These are phyloP conservation scores for Kuschelorhynchus macadamiae DNA, from an alignment of 2,888 invertebrate species.

Conservation along the genomic window DNA sequence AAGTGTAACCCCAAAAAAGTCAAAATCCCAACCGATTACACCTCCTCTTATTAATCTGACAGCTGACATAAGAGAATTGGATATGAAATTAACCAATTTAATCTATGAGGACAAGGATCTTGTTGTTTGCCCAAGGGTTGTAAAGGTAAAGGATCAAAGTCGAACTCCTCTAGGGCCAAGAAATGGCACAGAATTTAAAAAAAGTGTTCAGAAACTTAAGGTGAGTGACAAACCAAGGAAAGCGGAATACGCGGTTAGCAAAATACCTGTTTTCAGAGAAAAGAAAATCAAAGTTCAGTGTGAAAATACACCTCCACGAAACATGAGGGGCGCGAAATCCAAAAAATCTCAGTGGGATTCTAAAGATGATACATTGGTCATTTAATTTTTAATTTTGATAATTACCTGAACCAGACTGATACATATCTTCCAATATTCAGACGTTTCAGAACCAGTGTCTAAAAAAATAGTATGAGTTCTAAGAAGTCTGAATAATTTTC, in stretches of 20 bases:
- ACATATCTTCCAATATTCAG: no score
- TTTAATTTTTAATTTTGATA: slow-evolving; percentile 58
- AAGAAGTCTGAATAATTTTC: no score
- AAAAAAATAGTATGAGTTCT: no score
- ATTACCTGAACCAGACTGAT: no score
- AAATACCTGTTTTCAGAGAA: slow-evolving; percentile 65
- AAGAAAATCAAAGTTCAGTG: slow-evolving; percentile 61
- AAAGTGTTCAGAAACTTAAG: slow-evolving; percentile 57
- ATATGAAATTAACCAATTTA: slow-evolving; percentile 70
- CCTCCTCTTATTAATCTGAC: slow-evolving; percentile 55
- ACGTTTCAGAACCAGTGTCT: no score
- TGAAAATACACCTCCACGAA: slow-evolving; percentile 66
- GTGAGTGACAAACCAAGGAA: slow-evolving; percentile 65
- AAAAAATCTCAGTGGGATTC: slow-evolving; percentile 63
- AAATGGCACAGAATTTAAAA: slow-evolving; percentile 56
- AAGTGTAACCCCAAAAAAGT: slow-evolving; percentile 35
- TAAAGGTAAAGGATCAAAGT: slow-evolving; percentile 59
- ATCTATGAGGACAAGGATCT: slow-evolving; percentile 73
- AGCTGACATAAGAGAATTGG: slow-evolving; percentile 62
- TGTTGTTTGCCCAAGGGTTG: slow-evolving; percentile 58
- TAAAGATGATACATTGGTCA: slow-evolving; percentile 64
- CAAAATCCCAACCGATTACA: slow-evolving; percentile 49
- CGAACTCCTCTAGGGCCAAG: slow-evolving; percentile 62
- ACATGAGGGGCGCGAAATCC: slow-evolving; percentile 51
- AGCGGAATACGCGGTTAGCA: slow-evolving; percentile 58